Evolutionary conservation across 1,140 invertebrate species (phyloP).

Genomic region (Pectinophora gossypiella): DNA sequence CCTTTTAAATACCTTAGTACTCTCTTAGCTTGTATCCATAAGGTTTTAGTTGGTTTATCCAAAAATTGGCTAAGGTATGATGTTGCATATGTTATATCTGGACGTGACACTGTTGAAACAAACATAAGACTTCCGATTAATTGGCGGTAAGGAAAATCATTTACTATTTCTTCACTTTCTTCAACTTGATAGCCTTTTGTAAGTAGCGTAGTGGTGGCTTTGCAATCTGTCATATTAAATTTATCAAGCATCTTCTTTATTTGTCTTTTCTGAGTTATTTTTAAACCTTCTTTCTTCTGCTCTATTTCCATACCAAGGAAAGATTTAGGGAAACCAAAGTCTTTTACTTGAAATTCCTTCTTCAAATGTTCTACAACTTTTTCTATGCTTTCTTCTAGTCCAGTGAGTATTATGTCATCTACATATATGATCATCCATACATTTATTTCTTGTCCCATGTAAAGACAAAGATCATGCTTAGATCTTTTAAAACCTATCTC

Average conservation of each 20-base stretch:
- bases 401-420: slow-evolving; percentile 18
- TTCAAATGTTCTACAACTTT: neutral
- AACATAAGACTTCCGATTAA: neutral
- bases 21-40: slow-evolving; percentile 8
- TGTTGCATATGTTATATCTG: neutral
- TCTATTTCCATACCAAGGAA: slow-evolving; percentile 12
- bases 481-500: slow-evolving; percentile 14
- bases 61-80: neutral
- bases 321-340: slow-evolving; percentile 3
- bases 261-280: slow-evolving; percentile 19
- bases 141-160: neutral
- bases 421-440: slow-evolving; percentile 17
- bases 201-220: slow-evolving; percentile 11
- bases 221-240: slow-evolving; percentile 23
- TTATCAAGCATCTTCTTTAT: slow-evolving; percentile 15
- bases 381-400: slow-evolving; percentile 5
- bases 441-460: slow-evolving; percentile 6
- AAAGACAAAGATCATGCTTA: slow-evolving; percentile 24
- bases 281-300: slow-evolving; percentile 11
- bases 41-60: neutral
- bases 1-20: slow-evolving; percentile 9
- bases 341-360: slow-evolving; percentile 7
- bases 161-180: neutral
- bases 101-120: neutral
- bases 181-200: neutral